Evolutionary conservation across 2,113 vertebrate species (phyloP).

Genomic region (Phrynosoma platyrhinos): DNA sequence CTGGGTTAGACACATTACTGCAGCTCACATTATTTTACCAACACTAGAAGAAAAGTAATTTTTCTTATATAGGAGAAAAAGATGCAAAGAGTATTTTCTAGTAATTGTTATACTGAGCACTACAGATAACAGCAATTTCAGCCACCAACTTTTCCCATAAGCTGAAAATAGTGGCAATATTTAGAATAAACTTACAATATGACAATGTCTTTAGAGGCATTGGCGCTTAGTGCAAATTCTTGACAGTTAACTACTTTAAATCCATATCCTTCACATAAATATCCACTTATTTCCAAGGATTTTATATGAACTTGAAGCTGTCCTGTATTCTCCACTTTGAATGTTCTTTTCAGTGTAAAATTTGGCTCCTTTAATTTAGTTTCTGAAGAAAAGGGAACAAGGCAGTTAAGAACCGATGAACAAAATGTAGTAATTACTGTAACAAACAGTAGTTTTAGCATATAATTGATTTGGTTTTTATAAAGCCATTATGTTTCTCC

Average conservation of each 20-base stretch:
- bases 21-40: background rate
- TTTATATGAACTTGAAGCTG: constrained; percentile 89
- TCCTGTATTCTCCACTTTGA: constrained; percentile 95
- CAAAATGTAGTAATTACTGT: background rate
- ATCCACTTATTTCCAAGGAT: constrained; percentile 92
- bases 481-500: background rate
- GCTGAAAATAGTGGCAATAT: background rate
- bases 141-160: background rate
- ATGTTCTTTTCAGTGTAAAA: constrained; percentile 92
- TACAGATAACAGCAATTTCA: background rate
- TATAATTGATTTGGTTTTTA: background rate
- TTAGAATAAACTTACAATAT: constrained; percentile 87
- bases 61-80: background rate
- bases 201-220: constrained; percentile 93
- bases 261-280: constrained; percentile 94
- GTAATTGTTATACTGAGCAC: background rate
- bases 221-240: constrained; percentile 93
- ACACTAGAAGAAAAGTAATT: background rate
- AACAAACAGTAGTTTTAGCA: background rate
- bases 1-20: background rate
- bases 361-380: constrained; percentile 92
- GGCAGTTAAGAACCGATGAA: constrained; percentile 1
- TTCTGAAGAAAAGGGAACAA: constrained; percentile 76
- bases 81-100: background rate
- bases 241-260: constrained; percentile 98